Percentiles rank a stretch among this genome's conserved stretches.
Conservation (phyloP, 2,888 invertebrate species). For the Apocheima hispidaria region DNA sequence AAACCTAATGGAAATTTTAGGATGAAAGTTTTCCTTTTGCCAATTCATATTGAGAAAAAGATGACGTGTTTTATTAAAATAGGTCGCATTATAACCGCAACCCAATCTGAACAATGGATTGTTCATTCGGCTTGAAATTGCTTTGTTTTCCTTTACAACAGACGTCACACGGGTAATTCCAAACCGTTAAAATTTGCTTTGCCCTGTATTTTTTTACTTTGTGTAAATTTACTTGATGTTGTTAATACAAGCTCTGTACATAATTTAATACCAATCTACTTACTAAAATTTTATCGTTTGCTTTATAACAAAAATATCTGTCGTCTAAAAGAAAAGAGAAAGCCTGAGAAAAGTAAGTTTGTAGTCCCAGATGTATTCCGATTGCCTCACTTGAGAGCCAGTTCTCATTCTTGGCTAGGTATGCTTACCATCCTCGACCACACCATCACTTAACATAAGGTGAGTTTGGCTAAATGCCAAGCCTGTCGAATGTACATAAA, state of each 20-base stretch:
- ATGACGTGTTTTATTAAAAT: slow-evolving; percentile 9
- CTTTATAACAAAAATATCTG: no score
- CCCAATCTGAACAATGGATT: slow-evolving; percentile 3
- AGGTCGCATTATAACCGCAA: slow-evolving; percentile 15
- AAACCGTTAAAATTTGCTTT: slow-evolving; percentile 4
- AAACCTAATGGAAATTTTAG: neutral
- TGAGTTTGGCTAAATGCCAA: no score
- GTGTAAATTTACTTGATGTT: neutral
- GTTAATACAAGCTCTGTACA: neutral
- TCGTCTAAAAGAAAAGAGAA: no score
- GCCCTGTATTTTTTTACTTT: neutral
- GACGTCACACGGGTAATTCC: slow-evolving; percentile 11
- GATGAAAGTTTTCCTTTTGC: neutral
- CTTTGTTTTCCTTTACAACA: slow-evolving; percentile 21
- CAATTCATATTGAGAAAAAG: neutral
- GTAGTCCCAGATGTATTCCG: no score
- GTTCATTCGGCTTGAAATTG: slow-evolving; percentile 16
- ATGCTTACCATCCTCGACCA: no score
- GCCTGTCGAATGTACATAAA: no score
- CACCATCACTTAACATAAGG: no score
- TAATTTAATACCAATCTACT: neutral
- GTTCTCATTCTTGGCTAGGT: no score
- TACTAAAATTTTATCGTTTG: no score
- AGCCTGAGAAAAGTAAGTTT: no score
- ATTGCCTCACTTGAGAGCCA: no score